A percentile compares a stretch with the other conserved stretches of the same genome.
These are phyloP conservation scores for Hypolimnas misippus DNA, from an alignment of 2,888 invertebrate species.

Conservation along the genomic window DNA sequence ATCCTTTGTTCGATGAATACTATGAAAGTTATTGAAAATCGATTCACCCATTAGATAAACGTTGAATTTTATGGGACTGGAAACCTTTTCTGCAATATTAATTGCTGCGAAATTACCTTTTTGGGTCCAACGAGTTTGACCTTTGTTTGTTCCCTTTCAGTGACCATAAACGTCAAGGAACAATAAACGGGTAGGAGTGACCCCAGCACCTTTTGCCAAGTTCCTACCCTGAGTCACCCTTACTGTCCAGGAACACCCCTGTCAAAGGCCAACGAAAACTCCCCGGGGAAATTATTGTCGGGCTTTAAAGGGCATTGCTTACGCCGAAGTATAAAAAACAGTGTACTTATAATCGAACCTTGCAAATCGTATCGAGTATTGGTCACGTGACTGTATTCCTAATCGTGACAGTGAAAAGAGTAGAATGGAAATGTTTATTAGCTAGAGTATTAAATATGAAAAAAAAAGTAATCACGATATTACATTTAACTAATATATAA, in stretches of 20 bases:
- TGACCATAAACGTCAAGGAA: conserved; percentile 82
- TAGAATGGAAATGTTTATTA: conserved; percentile 14
- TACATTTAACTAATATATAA: too few species aligned
- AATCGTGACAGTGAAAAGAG: conserved; percentile 29
- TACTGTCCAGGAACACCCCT: conserved; percentile 78
- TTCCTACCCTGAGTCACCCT: conserved; percentile 72
- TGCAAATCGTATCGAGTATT: conserved; percentile 64
- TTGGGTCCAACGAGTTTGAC: conserved; percentile 60
- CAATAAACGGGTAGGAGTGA: too few species aligned
- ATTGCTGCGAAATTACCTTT: conserved; percentile 69
- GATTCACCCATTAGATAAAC: conserved; percentile 24
- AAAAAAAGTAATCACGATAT: too few species aligned
- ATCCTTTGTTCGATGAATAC: conserved; percentile 31
- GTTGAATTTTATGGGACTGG: conserved; percentile 17
- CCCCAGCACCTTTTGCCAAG: conserved; percentile 69
- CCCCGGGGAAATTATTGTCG: conserved; percentile 84
- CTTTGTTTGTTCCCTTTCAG: conserved; percentile 74
- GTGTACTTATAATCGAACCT: conserved; percentile 72
- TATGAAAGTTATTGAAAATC: conserved; percentile 37
- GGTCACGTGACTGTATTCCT: conserved; percentile 63
- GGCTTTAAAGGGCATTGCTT: conserved; percentile 84
- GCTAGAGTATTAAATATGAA: too few species aligned
- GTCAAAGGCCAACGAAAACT: conserved; percentile 75
- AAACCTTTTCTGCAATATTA: conserved; percentile 55
- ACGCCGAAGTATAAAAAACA: conserved; percentile 76